A percentile compares a stretch with the other conserved stretches of the same genome.
Conservation (phyloP, 2,797 vertebrate genomes). For the Halcyon smyrnensis region DNA sequence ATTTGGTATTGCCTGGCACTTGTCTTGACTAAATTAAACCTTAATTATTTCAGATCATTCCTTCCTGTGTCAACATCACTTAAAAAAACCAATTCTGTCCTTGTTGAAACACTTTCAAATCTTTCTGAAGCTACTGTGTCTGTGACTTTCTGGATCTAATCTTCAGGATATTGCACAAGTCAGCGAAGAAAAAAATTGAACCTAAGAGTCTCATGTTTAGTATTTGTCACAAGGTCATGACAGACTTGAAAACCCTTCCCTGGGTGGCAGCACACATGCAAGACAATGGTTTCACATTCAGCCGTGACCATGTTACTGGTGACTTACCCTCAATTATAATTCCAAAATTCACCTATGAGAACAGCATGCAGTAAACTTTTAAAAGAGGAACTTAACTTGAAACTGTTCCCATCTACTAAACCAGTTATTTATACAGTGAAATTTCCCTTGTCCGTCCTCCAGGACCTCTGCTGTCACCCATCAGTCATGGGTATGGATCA, state of each 20-base stretch:
- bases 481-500: background rate
- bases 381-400: background rate
- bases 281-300: background rate
- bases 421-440: background rate
- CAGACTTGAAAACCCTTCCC: background rate
- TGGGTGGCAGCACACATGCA: background rate
- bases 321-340: background rate
- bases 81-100: background rate
- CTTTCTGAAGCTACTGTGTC: background rate
- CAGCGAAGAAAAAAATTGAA: background rate
- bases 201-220: background rate
- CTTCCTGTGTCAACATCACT: background rate
- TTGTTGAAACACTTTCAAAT: background rate
- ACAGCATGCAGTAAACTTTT: background rate
- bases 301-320: fast-evolving
- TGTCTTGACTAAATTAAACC: background rate
- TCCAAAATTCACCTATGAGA: background rate
- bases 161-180: background rate
- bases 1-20: background rate
- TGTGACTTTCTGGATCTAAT: fast-evolving
- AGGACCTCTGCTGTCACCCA: background rate
- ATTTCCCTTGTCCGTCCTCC: background rate
- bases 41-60: background rate
- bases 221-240: background rate
- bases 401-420: background rate